Base-by-base conservation (phyloP, 2,797 vertebrate species). In the Syngnathus rostellatus region DNA sequence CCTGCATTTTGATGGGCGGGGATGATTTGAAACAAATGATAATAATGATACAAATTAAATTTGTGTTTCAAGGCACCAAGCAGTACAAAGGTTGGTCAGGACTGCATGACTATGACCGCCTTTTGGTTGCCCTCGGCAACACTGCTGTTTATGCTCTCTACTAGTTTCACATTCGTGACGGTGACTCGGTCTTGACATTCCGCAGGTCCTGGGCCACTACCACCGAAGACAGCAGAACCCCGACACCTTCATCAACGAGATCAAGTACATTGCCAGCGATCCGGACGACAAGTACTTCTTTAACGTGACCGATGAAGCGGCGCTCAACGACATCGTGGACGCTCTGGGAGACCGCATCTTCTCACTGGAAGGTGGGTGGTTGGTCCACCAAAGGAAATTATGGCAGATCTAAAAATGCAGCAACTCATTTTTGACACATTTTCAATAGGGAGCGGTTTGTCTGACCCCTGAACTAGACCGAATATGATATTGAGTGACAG, bases 221-320 rank as follows among this genome's bases (percentile, higher is more conserved):
- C 94, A 95, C 57, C 93, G 96, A 1, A 89, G 94, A 59, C 94
- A 95, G 81, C 92, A 95, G 83, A 94, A 98, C 63, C 94, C 95
- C 0, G 90, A 93, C 71, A 92, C 93, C 0, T 97, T 99, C 77
- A 94, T 99, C 57, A 90, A 64, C 0, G 97, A 99, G 86, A 98
- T 99, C 64, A 94, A 95, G 69, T 90, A 76, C 65, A 98, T 99
- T 0, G 96, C 97, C 86, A 99, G 94, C 0, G 92, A 97, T 73
- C 97, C 96, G 0, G 94, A 96, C 0, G 95, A 98, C 65, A 94
- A 94, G 53, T 97, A 89, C 71, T 98, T 98, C 81, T 99, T 99
- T 85, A 99, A 98, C 0, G 97, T 98, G 72, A 96, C 92, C 0
- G 95, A 98, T 0, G 97, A 99, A 82, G 94, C 96, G 0, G 96